Base-by-base conservation (phyloP, 1,140 invertebrate genomes). In the Macrobrachium rosenbergii region DNA sequence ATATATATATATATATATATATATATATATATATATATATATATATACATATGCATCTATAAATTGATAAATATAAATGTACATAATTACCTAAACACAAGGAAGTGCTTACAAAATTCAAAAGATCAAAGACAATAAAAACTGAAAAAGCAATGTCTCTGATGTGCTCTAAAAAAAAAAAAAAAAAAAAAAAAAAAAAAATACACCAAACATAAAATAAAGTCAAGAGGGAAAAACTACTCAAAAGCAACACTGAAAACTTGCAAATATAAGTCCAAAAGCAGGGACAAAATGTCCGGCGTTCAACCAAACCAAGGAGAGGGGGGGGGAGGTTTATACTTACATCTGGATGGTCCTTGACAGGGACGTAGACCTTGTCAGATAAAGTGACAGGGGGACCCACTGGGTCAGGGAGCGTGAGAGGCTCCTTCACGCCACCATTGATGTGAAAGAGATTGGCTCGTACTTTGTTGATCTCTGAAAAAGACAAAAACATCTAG, bases 341-440 rank as follows among this genome's bases (percentile, higher is more conserved):
- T 94, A 99, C 99, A 92, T 99, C 99, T 94, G 99, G 99, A 93
- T 99, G 97, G 93, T 99, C 98, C 95, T 99, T 99, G 90, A 99
- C 97, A 17, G 99, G 99, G 91, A 99, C 98, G 94, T 98, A 99
- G 91, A 99, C 97, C 95, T 99, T 99, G 94, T 99, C 99, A 93
- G 97, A 97, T 90, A 98, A 94, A 91, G 97, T 97, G 85, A 97
- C 96, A 90, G 97, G 94, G 90, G 97, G 94, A 67, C 99, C 99
- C 89, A 97, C 95, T 69, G 97, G 94, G 91, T 99, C 98, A 91
- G 99, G 99, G 91, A 99, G 93, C 83, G 96, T 93, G 73, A 99
- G 94, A 52, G 98, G 96, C 92, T 99, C 97, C 92, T 98, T 98
- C 92, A 97, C 97, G 52, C 96, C 96, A 86, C 98, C 97, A 94